Conservation (phyloP, 2,888 invertebrate species). For the Drepanosiphum platanoidis region DNA sequence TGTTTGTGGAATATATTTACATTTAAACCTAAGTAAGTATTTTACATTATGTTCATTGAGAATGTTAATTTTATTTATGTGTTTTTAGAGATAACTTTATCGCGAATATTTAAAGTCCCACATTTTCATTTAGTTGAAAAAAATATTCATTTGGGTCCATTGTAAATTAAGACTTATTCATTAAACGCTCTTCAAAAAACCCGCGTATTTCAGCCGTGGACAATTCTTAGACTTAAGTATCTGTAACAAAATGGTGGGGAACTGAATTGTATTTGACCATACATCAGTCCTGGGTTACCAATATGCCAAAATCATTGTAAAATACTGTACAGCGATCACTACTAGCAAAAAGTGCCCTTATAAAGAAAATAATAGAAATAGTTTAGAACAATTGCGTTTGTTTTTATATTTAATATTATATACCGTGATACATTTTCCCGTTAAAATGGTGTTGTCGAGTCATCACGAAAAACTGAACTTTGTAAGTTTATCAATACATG, state of each 20-base stretch:
- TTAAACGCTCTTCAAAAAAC: background rate
- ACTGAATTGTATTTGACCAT: background rate
- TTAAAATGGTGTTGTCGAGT: background rate
- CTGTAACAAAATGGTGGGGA: background rate
- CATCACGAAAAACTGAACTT: background rate
- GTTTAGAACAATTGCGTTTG: too few species aligned
- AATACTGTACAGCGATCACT: background rate
- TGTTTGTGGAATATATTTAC: too few species aligned
- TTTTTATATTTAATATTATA: too few species aligned
- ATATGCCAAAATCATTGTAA: background rate
- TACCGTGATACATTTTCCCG: background rate
- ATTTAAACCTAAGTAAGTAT: too few species aligned
- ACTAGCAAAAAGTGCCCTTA: background rate
- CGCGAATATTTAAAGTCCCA: too few species aligned
- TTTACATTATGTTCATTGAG: too few species aligned
- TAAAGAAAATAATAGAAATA: background rate
- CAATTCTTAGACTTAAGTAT: conserved; percentile 1
- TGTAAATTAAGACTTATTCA: conserved; percentile 52
- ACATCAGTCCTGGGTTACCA: background rate
- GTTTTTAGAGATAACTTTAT: too few species aligned
- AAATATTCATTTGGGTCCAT: background rate
- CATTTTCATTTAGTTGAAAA: background rate
- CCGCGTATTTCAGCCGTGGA: background rate
- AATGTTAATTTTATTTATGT: too few species aligned
- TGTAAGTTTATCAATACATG: background rate